Evolutionary conservation across 2,888 invertebrate genomes (phyloP), one percentile per base, ranked within the genome.

Genomic region (Drosophila aldrichi): DNA sequence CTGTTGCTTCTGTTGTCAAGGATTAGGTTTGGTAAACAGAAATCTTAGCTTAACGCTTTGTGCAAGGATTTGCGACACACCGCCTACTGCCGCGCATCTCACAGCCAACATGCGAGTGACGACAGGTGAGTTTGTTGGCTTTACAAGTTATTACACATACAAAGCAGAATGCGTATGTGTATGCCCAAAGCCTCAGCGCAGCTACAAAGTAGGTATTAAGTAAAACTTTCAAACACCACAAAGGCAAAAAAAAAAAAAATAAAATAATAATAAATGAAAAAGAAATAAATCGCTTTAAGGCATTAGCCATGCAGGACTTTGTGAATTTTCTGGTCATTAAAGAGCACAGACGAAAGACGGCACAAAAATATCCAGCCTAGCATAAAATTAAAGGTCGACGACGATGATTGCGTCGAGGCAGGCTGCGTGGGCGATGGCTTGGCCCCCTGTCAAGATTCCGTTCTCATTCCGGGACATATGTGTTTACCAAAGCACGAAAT

Each of bases 91-190:
- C 76, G 74, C 70, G 79, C 72, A 69, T 52, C 65, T 52, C 52
- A 75, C 25, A 55, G 48, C 57, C 54, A 48, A 29, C 52, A 29
- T 29, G 32, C 36, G 44, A 25, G 36, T 58, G 60, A 16, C 40
- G 57, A 60, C 49, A 77, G 76, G 71, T 70, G 73, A 38, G 74
- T 66, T 79, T 89, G 90, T 88, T 85, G 67, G 86, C 88, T 80
- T 86, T 81, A 77, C 67, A 76, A 88, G 75, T 88, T 89, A 84
- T 81, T 73, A 72, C 57, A 65, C 68, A 77, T 74, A 61, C 69
- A 51, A 51, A 52, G 34, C 18, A 49, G 58, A 69, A 40, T 55
- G 51, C 71, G 79, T 69, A 57, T 65, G 51, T 76, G 79, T 69
- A 57, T 65, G 69, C 67, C 58, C 46, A 69, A 67, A 43, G 74